Percentiles rank a stretch among this genome's conserved stretches.
Evolutionary conservation across 2,113 vertebrate genomes (phyloP).

Genomic region (Aspidoscelis tigris): DNA sequence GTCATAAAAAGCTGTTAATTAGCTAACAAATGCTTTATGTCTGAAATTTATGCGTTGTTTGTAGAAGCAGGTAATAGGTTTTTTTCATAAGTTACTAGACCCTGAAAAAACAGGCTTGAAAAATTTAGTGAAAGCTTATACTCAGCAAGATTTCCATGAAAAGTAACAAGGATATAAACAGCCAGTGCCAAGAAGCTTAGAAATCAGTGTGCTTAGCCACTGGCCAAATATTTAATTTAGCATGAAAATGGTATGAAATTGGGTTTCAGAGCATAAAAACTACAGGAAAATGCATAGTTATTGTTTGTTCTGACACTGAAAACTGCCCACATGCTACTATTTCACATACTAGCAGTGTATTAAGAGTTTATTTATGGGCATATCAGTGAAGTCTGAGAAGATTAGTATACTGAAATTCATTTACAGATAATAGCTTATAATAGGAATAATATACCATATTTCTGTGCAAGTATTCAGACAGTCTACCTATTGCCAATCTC

Average conservation of each 20-base stretch:
- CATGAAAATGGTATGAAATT: slow-evolving; percentile 45
- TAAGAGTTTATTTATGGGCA: slow-evolving; percentile 31
- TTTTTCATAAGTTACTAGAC: slow-evolving; percentile 41
- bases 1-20: slow-evolving; percentile 20
- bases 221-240: slow-evolving; percentile 54
- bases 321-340: slow-evolving; percentile 49
- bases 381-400: slow-evolving; percentile 15
- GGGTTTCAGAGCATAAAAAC: slow-evolving; percentile 31
- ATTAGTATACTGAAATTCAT: slow-evolving; percentile 47
- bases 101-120: slow-evolving; percentile 54
- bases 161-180: slow-evolving; percentile 54
- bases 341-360: slow-evolving; percentile 32
- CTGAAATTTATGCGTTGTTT: slow-evolving; percentile 30
- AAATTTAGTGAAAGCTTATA: slow-evolving; percentile 57
- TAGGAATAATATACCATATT: slow-evolving; percentile 37
- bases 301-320: slow-evolving; percentile 60
- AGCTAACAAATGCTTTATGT: slow-evolving; percentile 37
- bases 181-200: slow-evolving; percentile 27
- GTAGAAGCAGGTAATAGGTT: slow-evolving; percentile 27
- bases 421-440: slow-evolving; percentile 30
- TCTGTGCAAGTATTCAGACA: slow-evolving; percentile 43
- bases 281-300: slow-evolving; percentile 36
- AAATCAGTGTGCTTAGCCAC: slow-evolving; percentile 32
- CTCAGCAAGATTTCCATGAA: slow-evolving; percentile 13
- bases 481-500: slow-evolving; percentile 36